Evolutionary conservation across 1,140 invertebrate genomes (phyloP).

Genomic region (Neelides sp.): DNA sequence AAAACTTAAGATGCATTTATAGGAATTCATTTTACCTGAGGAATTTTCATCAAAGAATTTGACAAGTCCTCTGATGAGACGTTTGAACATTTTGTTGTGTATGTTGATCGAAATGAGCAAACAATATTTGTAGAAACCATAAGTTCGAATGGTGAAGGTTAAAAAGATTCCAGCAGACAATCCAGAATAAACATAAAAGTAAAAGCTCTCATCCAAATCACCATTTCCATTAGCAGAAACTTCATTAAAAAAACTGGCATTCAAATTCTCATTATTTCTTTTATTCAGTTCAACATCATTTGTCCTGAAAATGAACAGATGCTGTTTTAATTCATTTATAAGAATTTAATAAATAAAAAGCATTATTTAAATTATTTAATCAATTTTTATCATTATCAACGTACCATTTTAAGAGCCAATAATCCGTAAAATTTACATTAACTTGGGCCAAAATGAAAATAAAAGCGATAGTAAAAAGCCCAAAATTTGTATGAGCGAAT

Average conservation of each 20-base stretch:
- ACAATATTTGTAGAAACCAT: constrained; percentile 61
- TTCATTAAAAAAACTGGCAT: not conserved
- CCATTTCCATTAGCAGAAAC: not conserved
- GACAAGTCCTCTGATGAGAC: constrained; percentile 65
- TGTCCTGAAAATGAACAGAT: too few species aligned
- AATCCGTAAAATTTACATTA: constrained; percentile 42
- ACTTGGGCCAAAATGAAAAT: constrained; percentile 41
- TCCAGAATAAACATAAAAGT: constrained; percentile 48
- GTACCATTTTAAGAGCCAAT: constrained; percentile 48
- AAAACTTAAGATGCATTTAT: too few species aligned
- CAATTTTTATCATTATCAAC: too few species aligned
- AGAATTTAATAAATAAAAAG: not conserved
- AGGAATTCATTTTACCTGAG: constrained; percentile 37
- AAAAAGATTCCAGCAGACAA: constrained; percentile 43
- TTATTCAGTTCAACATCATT: too few species aligned
- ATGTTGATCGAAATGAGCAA: constrained; percentile 61
- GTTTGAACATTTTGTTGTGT: constrained; percentile 70
- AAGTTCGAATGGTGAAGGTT: constrained; percentile 48
- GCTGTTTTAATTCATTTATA: too few species aligned
- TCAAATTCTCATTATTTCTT: not conserved
- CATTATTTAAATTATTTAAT: not conserved
- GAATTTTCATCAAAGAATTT: constrained; percentile 79
- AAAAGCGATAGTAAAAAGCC: constrained; percentile 37
- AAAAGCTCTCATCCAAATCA: constrained; percentile 33
- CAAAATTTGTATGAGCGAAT: constrained; percentile 40